Evolutionary conservation across 2,797 vertebrate genomes (phyloP), one percentile per base, ranked within the genome.

Genomic region (Bovichtus variegatus): DNA sequence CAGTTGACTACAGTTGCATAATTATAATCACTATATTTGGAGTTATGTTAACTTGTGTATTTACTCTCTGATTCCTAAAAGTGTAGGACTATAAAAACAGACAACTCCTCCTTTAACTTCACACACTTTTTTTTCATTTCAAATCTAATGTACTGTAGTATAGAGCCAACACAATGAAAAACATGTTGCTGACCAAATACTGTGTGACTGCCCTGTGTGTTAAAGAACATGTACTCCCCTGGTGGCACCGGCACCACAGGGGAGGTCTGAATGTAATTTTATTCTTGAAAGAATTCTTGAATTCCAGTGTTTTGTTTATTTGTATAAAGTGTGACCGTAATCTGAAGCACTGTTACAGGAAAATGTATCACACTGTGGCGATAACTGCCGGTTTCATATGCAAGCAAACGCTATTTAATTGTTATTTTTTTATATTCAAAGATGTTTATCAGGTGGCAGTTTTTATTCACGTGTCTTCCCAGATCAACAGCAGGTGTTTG

Each of bases 211-310:
- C 1, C 5, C 50, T 40, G 38, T 34, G 18, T n/a, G 19, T 53
- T 64, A 13, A 18, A 44, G 25, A 55, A 51, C 4, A 5, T 19
- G 3, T 0, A 18, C 10, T 31, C 9, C 19, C 5, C 0, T 16
- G 10, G 25, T 43, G 19, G 9, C 21, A 31, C 29, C 25, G 2
- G 2, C 25, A 40, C 58, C 19, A 9, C 10, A 36, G 3, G 0
- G 2, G 41, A 60, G 23, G 68, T 47, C 31, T 76, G 71, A 69
- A 66, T 81, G 62, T 73, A 15, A 23, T 51, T 63, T 55, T 41
- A 49, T 71, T 55, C 8, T 71, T 68, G 19, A 66, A 54, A 55
- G 19, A 8, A n/a, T n/a, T n/a, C n/a, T n/a, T n/a, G 58, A 57
- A 31, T n/a, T 15, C 1, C 11, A 46, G 16, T 2, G 13, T 53